phyloP scores from a whole-genome alignment of 2,888 invertebrate species.

The Mythimna vitellina region DNA sequence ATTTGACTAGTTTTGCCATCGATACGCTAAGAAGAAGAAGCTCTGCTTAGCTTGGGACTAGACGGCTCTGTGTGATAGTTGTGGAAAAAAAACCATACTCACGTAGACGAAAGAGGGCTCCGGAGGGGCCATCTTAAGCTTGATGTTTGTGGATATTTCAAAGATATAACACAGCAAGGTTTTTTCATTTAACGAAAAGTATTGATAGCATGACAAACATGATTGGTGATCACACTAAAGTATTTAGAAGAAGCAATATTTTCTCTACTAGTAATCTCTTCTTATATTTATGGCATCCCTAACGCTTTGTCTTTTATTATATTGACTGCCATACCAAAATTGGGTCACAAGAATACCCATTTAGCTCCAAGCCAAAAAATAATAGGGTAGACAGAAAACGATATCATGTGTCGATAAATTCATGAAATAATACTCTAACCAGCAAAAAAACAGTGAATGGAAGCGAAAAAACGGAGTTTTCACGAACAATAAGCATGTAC shows the following conservation, averaged over 20 bases:
- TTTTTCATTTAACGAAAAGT: neutral
- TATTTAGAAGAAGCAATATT: constrained; percentile 3
- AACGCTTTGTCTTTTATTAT: constrained; percentile 25
- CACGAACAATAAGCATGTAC: constrained; percentile 23
- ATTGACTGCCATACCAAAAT: constrained; percentile 35
- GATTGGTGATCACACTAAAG: neutral
- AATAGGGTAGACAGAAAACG: constrained; percentile 24
- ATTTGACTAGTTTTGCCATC: too few relatives aligned
- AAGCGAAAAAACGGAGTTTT: constrained; percentile 28
- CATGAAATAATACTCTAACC: constrained; percentile 41
- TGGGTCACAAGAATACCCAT: constrained; percentile 32
- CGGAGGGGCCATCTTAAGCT: too few relatives aligned
- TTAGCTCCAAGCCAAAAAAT: constrained; percentile 46
- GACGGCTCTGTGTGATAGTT: too few relatives aligned
- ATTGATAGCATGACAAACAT: neutral
- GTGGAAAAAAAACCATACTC: too few relatives aligned
- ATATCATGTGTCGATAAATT: constrained; percentile 48
- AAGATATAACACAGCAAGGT: too few relatives aligned
- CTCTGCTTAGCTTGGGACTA: too few relatives aligned
- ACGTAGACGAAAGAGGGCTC: too few relatives aligned
- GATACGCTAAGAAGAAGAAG: too few relatives aligned
- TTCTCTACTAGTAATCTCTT: constrained; percentile 14
- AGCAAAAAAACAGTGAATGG: constrained; percentile 35
- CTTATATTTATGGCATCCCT: neutral
- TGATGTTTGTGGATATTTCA: neutral